Base-by-base conservation (phyloP, 2,113 vertebrate species). In the Ibidorhyncha struthersii region DNA sequence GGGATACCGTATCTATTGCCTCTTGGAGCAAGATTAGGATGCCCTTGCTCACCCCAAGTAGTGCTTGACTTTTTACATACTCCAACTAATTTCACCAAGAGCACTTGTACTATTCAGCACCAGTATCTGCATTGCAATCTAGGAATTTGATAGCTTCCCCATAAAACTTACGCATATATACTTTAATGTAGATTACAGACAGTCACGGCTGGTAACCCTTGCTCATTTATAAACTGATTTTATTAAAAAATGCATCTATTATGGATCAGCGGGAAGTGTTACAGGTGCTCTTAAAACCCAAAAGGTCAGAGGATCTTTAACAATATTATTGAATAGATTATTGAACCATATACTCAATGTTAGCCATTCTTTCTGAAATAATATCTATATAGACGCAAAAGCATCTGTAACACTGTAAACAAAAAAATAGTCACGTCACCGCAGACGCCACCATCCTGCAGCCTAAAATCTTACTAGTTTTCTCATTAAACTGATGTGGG, bases 401-500 rank as follows among this genome's bases (percentile, higher is more conserved):
- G 17, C 56, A 62, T 5, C 61, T 30, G 3, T 36, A 20, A n/a
- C 32, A 62, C 2, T 43, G 4, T 5, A 20, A 34, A 0, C 12
- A 22, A 40, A 58, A 19, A 66, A 71, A 38, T 2, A 45, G 47
- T 30, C n/a, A 8, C 32, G 47, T 30, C 32, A 8, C 29, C 32
- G 14, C 9, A 19, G 1, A 0, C 2, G 4, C 40, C 11, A 2
- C 5, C 22, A 29, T 29, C 4, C 12, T 2, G 13, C 79, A 41
- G 21, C 49, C 45, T 26, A 3, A 62, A 72, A 38, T 14, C 26
- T 73, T 14, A 41, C 12, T 10, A 8, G 22, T 5, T 65, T 21
- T 27, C 73, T 34, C 30, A 55, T 3, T 50, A 14, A 41, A 61
- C 30, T 25, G 38, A 13, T 4, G 26, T 1, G n/a, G 34, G 12